A percentile compares a stretch with the other conserved stretches of the same genome.
phyloP scores from a whole-genome alignment of 2,797 vertebrate genomes.

The Falco peregrinus region DNA sequence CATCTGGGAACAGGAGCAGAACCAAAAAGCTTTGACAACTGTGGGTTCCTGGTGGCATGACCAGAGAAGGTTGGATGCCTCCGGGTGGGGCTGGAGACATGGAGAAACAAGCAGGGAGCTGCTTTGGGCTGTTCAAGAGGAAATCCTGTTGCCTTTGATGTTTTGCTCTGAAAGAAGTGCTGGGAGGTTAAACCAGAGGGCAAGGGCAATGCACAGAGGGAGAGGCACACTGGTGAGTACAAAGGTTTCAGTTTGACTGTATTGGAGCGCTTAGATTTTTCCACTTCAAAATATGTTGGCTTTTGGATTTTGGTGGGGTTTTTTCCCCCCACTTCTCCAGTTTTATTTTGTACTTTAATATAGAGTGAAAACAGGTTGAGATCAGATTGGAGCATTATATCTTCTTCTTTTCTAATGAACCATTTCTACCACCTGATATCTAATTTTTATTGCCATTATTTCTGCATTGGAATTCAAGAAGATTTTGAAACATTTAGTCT shows the following conservation, averaged over 20 bases:
- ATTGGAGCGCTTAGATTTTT: background rate
- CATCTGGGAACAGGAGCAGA: background rate
- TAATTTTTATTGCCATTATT: background rate
- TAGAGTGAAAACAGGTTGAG: background rate
- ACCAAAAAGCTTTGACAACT: background rate
- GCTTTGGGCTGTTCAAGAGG: background rate
- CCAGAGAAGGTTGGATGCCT: background rate
- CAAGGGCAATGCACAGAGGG: background rate
- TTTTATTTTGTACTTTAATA: background rate
- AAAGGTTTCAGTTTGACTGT: background rate
- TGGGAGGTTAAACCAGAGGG: background rate
- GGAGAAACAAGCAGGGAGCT: background rate
- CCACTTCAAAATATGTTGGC: background rate
- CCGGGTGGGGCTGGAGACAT: background rate
- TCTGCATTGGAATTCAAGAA: background rate
- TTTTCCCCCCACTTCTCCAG: background rate
- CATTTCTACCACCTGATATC: background rate
- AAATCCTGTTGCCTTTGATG: background rate
- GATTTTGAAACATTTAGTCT: background rate
- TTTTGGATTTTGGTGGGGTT: rapidly evolving
- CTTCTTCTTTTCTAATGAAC: background rate
- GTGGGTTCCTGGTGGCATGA: background rate
- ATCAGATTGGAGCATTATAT: background rate
- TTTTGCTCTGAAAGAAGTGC: background rate
- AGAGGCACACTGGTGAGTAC: background rate